Conservation (phyloP, 2,797 vertebrate genomes). For the Denticeps clupeoides region DNA sequence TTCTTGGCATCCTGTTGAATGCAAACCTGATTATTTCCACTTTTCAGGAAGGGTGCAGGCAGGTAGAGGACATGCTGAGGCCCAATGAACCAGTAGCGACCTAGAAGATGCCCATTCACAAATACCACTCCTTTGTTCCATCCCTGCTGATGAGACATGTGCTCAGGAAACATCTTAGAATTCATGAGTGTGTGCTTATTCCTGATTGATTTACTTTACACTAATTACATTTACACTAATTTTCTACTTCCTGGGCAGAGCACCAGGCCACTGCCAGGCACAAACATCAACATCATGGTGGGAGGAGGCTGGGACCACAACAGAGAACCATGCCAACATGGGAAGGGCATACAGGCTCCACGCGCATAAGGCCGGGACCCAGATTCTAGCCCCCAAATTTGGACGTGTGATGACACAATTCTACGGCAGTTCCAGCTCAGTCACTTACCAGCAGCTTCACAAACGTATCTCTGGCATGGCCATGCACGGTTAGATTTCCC, state of each 20-base stretch:
- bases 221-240: not conserved
- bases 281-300: no score
- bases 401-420: not conserved
- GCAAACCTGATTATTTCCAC: slow-evolving; percentile 73
- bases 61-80: slow-evolving; percentile 81
- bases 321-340: no score
- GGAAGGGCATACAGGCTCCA: no score
- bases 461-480: slow-evolving; percentile 72
- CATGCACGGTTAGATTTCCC: slow-evolving; percentile 52
- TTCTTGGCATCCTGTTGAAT: not conserved
- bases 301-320: no score
- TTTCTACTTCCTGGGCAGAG: no score
- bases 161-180: no score
- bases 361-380: no score
- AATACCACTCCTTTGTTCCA: slow-evolving; percentile 84
- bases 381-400: not conserved
- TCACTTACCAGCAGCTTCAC: slow-evolving; percentile 66
- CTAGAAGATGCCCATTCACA: slow-evolving; percentile 78
- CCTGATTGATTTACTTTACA: no score
- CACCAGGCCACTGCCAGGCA: no score
- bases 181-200: no score
- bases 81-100: slow-evolving; percentile 82
- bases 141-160: slow-evolving; percentile 55
- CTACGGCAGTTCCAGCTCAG: not conserved
- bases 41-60: slow-evolving; percentile 70